Base-by-base conservation (phyloP, 2,888 invertebrate species). In the Dusona sp. region DNA sequence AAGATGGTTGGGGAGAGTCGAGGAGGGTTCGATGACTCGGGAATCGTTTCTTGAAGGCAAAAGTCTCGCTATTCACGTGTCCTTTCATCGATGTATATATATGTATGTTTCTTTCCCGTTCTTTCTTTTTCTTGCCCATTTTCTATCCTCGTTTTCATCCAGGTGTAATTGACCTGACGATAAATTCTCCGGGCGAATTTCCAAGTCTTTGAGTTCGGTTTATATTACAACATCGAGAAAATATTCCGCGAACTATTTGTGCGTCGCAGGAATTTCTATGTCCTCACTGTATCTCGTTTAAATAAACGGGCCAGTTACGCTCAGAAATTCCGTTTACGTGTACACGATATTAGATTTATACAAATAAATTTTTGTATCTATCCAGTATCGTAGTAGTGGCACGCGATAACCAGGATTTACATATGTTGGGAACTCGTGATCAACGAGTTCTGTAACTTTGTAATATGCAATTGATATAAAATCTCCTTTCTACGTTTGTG, bases 111-210 rank as follows among this genome's bases (percentile, higher is more conserved):
- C 33, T 48, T 11, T 51, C 33, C 51, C 33, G 3, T 29, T n/a
- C 29, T 11, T 38, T 73, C 36, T 36, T 25, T 51, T 48, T 57
- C 19, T n/a, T 25, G 2, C 51, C 54, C n/a, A 57, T 70, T 29
- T 45, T 73, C 51, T 68, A 80, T 48, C 67, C 73, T 74, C 54
- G 51, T 33, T 22, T 73, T 16, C 29, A 65, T 51, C 29, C 54
- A 77, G 45, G 57, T 70, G 83, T 33, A 79, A 82, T 45, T 67
- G 51, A 67, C 36, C 75, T 51, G 77, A 22, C 67, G 72, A 80
- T 48, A 75, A 77, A 83, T 86, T 80, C 86, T 45, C 36, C 77
- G 86, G 86, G 86, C 83, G 83, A 80, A 86, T 86, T 83, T 86
- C 83, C 83, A 86, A 86, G 83, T 79, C 80, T 79, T 48, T 68